These are phyloP conservation scores for Chymomyza costata DNA, from an alignment of 1,140 invertebrate species.

Conservation along the genomic window DNA sequence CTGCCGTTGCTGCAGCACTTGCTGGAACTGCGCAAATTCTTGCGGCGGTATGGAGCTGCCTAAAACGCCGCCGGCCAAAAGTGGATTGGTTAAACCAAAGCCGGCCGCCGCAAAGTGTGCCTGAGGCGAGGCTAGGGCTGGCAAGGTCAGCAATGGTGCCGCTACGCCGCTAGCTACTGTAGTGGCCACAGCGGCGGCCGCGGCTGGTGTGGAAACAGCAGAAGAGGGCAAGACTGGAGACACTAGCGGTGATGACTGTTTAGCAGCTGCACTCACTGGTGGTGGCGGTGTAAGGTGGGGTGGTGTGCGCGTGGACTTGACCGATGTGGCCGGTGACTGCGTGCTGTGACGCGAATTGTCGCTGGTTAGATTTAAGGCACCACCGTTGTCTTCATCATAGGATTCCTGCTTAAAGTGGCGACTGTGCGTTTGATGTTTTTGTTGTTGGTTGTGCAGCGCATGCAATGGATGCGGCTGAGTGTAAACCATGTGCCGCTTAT, in stretches of 20 bases:
- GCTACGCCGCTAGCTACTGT: constrained; percentile 43
- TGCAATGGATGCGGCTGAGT: constrained; percentile 56
- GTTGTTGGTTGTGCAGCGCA: constrained; percentile 24
- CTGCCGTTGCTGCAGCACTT: constrained; percentile 66
- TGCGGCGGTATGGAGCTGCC: constrained; percentile 45
- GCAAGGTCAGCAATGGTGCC: constrained; percentile 49
- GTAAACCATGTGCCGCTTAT: constrained; percentile 51
- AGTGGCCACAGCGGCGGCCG: constrained; percentile 40
- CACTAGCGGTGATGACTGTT: constrained; percentile 22
- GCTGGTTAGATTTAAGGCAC: constrained; percentile 67
- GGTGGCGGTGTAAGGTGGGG: constrained; percentile 23
- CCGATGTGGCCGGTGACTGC: constrained; percentile 60
- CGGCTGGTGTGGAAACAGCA: constrained; percentile 36
- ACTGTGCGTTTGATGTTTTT: constrained; percentile 23
- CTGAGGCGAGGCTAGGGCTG: constrained; percentile 55
- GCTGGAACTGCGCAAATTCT: constrained; percentile 66
- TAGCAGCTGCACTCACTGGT: too few relatives aligned
- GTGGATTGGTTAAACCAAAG: constrained; percentile 40
- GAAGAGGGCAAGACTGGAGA: constrained; percentile 39
- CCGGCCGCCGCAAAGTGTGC: constrained; percentile 47
- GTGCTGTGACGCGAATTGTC: constrained; percentile 70
- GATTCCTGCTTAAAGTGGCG: constrained; percentile 41
- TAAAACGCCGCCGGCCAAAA: constrained; percentile 18
- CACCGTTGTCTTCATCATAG: constrained; percentile 57
- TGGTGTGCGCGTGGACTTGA: constrained; percentile 34